Base-by-base conservation (phyloP, 1,140 invertebrate genomes). In the Papilio polytes region DNA sequence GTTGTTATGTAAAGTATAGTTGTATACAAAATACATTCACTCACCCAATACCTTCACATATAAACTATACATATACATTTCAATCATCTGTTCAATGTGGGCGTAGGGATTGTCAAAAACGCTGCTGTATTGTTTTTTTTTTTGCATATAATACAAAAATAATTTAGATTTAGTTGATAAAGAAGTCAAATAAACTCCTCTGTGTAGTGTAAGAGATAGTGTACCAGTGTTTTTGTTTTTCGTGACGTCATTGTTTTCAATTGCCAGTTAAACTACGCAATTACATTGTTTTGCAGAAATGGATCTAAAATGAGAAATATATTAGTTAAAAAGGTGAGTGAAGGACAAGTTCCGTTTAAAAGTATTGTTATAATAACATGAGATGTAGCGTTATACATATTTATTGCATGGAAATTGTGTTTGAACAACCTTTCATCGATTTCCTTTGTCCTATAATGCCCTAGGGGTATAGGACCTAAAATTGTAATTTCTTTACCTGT, bases 201-300 rank as follows among this genome's bases (percentile, higher is more conserved):
- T 66, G 86, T 82, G 41, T 86, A 85, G 84, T 85, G 85, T 83
- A 82, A 78, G 85, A 87, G 84, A 87, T 85, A 87, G 86, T 87
- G 87, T 83, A 82, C 83, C 87, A 89, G 84, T 88, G 82, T 91
- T 94, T 91, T 88, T 85, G 86, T 88, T 83, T 89, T 87, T 85
- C 90, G 92, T 94, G 94, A 95, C 94, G 94, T 95, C 94, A 95
- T 92, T 90, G 86, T 94, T 94, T 92, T 94, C 90, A 88, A 92
- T 89, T 95, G 93, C 91, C 90, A 95, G 90, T 90, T 87, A 87
- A 92, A 95, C 94, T 91, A 95, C 94, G 94, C 94, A 95, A 94
- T 95, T 94, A 89, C 91, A 90, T 87, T 84, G 81, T 94, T 91
- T 88, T 89, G 88, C 85, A 85, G 90, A 94, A 93, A 94, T 94